Evolutionary conservation across 30 jellyfish, hydroid and myxozoan species (phyloP), one percentile per base, ranked within the genome.

Genomic region (Nemopilema nomurai): DNA sequence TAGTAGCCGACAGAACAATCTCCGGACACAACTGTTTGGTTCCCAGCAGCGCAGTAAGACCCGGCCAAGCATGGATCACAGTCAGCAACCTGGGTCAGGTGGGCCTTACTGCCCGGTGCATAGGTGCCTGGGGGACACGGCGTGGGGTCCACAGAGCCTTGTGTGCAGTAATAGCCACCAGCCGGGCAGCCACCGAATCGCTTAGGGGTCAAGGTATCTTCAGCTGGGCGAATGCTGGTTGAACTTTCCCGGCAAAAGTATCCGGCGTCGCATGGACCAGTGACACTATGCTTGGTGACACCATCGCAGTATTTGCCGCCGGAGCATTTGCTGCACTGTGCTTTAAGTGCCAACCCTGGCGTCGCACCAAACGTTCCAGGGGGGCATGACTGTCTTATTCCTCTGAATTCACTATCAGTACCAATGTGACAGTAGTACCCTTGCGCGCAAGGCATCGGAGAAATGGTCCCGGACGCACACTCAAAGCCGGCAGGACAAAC

Each of bases 231-330:
- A 20, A 26, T 19, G 23, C 90, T 28, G 18, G 33, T 31, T 9
- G 97, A 79, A 32, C 82, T 79, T 66, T 84, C 91, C 75, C 90
- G 24, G 81, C 99, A 95, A 83, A 89, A 95, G 49, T 79, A 90
- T 24, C 99, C 99, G 27, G 99, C 98, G 20, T 86, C 96, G 77
- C 99, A 95, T 23, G 71, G 78, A 51, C 99, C 99, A 52, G 97
- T 83, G n/a, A 90, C 91, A 63, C 70, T 82, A 68, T 69, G 67
- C 19, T 74, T 51, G 1, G 76, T 77, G 13, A 69, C 41, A 19
- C 91, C 91, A 13, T n/a, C n/a, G n/a, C n/a, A n/a, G n/a, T n/a
- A n/a, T 23, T 69, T 74, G 16, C 99, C 97, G 8, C 91, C 96
- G 0, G 96, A 84, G 85, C 99, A 95, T 32, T 88, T 83, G 51